Conservation (phyloP, 1,140 invertebrate species). For the Gonatopus flavifemur region DNA sequence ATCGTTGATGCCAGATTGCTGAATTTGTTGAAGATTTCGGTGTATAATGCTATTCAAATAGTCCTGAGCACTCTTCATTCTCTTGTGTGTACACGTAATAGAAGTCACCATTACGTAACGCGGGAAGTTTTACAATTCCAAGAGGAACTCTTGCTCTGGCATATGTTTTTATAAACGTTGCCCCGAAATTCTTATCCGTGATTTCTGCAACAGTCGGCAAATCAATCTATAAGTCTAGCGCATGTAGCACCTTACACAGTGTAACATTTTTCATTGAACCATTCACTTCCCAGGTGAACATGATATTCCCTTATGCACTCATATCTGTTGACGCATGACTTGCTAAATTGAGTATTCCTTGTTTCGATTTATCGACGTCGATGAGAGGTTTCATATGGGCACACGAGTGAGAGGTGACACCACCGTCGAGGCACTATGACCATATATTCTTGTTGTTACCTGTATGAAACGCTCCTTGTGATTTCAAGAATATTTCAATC, state of each 20-base stretch:
- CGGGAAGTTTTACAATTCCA: background rate
- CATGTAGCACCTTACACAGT: conserved; percentile 12
- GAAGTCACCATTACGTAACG: conserved; percentile 2
- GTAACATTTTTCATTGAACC: background rate
- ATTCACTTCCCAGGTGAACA: background rate
- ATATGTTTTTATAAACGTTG: conserved; percentile 1
- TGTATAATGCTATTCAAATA: too few relatives aligned
- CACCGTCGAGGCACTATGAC: too few relatives aligned
- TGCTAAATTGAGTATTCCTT: background rate
- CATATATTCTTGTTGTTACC: too few relatives aligned
- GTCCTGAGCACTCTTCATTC: background rate
- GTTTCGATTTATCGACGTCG: too few relatives aligned
- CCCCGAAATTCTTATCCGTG: conserved; percentile 3
- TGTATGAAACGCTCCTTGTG: too few relatives aligned
- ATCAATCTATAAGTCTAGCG: conserved; percentile 7
- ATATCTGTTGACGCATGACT: background rate
- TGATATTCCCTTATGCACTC: background rate
- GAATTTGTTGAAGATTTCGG: background rate
- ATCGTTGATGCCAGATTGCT: conserved; percentile 11
- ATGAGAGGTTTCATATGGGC: too few relatives aligned
- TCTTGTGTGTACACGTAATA: conserved; percentile 3
- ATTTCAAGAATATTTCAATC: too few relatives aligned
- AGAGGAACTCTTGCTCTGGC: background rate
- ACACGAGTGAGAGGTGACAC: too few relatives aligned
- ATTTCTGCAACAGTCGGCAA: conserved; percentile 20